Conservation (phyloP, 2,113 vertebrate species). For the Ceyx cyanopectus region DNA sequence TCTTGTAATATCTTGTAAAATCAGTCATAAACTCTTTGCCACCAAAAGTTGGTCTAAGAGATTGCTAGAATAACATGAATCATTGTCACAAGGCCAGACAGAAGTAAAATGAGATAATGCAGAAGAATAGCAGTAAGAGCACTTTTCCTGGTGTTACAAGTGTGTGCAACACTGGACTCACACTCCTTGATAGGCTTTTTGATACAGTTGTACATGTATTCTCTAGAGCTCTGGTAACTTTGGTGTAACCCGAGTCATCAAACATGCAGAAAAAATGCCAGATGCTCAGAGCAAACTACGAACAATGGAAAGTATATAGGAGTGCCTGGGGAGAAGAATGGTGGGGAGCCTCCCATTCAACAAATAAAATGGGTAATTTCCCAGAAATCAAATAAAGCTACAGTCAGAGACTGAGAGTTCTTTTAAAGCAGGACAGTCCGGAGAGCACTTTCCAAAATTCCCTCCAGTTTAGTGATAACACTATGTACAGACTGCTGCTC, state of each 20-base stretch:
- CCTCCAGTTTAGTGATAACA: background rate
- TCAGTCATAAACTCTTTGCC: background rate
- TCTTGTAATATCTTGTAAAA: background rate
- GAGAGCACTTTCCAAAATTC: background rate
- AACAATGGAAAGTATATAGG: background rate
- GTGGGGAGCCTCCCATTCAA: background rate
- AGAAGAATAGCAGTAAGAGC: background rate
- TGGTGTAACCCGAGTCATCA: background rate
- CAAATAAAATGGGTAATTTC: background rate
- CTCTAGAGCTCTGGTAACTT: background rate
- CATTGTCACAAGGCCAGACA: background rate
- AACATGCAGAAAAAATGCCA: background rate
- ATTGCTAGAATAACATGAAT: fast-evolving
- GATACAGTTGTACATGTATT: background rate
- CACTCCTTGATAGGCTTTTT: background rate
- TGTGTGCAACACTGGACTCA: background rate
- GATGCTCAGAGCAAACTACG: background rate
- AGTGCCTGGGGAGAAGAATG: background rate
- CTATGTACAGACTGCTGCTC: fast-evolving
- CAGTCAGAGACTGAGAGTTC: background rate
- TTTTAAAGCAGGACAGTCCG: background rate
- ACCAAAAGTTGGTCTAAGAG: background rate
- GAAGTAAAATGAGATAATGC: background rate
- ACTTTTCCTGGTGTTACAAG: background rate
- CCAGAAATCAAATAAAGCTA: background rate